phyloP scores from a whole-genome alignment of 2,113 vertebrate species.

The Trachemys scripta region DNA sequence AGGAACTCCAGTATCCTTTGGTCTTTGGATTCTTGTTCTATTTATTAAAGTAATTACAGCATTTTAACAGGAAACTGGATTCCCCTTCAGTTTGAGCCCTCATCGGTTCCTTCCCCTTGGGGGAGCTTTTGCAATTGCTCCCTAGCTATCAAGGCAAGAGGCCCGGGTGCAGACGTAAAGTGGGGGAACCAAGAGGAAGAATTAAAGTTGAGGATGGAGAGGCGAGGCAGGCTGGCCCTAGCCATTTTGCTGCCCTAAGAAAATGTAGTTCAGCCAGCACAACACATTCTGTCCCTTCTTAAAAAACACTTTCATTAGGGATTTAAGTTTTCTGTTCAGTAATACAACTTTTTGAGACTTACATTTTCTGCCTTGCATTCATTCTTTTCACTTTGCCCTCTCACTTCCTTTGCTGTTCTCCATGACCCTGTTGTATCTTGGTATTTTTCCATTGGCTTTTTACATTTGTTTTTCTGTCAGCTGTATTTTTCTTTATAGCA shows the following conservation, averaged over 20 bases:
- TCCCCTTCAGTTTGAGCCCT: not conserved
- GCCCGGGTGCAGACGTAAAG: not conserved
- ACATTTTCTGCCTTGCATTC: constrained; percentile 40
- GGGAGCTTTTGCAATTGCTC: not conserved
- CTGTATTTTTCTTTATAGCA: constrained; percentile 51
- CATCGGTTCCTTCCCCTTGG: not conserved
- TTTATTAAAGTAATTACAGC: not conserved
- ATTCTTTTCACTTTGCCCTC: constrained; percentile 47
- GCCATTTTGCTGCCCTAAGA: not conserved
- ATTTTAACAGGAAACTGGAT: not conserved
- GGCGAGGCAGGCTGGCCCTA: not conserved
- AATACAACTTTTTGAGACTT: not conserved
- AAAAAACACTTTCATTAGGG: not conserved
- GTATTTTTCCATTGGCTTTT: constrained; percentile 60
- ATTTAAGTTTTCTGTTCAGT: not conserved
- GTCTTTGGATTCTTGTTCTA: not conserved
- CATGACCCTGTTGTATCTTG: constrained; percentile 15
- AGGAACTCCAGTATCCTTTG: not conserved
- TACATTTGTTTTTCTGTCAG: constrained; percentile 39
- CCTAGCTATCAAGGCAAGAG: not conserved
- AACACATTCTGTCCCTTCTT: not conserved
- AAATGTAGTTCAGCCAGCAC: not conserved
- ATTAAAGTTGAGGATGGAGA: not conserved
- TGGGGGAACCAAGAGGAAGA: not conserved
- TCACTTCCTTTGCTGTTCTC: constrained; percentile 54